phyloP scores from a whole-genome alignment of 2,888 invertebrate genomes.

The Aphodius granarius region DNA sequence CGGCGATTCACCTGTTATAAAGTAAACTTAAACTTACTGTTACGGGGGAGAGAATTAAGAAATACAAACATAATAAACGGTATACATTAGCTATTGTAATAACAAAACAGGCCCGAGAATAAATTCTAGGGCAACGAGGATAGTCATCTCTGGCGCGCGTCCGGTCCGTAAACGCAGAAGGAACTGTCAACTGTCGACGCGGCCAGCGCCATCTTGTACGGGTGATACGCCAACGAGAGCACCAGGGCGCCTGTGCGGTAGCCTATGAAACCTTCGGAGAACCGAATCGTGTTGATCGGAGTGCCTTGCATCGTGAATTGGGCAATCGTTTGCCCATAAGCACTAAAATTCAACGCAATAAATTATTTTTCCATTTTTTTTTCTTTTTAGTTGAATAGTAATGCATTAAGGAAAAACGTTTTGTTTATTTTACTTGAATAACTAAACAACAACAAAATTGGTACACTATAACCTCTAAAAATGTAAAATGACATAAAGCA shows the following conservation, averaged over 20 bases:
- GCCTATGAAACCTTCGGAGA: conserved; percentile 90
- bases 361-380: not conserved
- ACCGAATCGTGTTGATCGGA: conserved; percentile 76
- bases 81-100: conserved; percentile 18
- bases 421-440: too few species aligned
- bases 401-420: conserved; percentile 2
- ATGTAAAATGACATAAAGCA: too few species aligned
- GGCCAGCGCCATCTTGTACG: conserved; percentile 80
- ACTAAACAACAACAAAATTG: too few species aligned
- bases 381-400: not conserved
- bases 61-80: not conserved
- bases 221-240: conserved; percentile 87
- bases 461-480: too few species aligned
- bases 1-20: too few species aligned
- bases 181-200: conserved; percentile 85
- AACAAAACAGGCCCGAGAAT: conserved; percentile 27
- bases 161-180: conserved; percentile 78
- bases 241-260: conserved; percentile 82
- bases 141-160: conserved; percentile 68
- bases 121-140: conserved; percentile 43
- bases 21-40: not conserved
- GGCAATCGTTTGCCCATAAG: conserved; percentile 76
- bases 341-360: conserved; percentile 56
- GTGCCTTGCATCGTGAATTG: conserved; percentile 75
- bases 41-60: not conserved